Base-by-base conservation (phyloP, 2,888 invertebrate species). In the Luffia ferchaultella region DNA sequence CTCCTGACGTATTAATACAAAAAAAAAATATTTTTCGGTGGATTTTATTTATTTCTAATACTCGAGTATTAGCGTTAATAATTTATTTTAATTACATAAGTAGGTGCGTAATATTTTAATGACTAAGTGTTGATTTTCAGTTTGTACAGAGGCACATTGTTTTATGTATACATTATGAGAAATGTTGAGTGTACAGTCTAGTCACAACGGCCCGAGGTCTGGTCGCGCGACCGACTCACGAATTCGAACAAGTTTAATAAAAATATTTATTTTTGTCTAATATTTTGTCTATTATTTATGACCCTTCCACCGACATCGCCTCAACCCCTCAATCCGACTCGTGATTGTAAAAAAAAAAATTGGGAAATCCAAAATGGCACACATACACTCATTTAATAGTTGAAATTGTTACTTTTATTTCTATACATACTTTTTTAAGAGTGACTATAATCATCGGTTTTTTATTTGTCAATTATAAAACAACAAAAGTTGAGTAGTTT, bases 101-200 rank as follows among this genome's bases (percentile, higher is more conserved):
- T 67, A 70, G 70, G 69, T 80, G 76, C n/a, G n/a, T n/a, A n/a
- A n/a, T n/a, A 79, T 75, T 58, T 62, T 71, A 74, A 76, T 71
- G 70, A 73, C 70, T 80, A 80, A 82, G 78, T 80, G 80, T 82
- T 78, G 72, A 74, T 73, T 71, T 73, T 80, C 79, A 78, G 78
- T 79, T 77, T 75, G 67, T 68, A 76, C 80, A 78, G 79, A 76
- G 73, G 76, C 69, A 59, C 62, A 73, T 72, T 72, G 75, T 68
- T 75, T 73, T 77, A 76, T 74, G 68, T 74, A 76, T 73, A 71
- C 68, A 42, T 19, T 68, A 69, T 75, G 68, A 70, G 70, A 76
- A 72, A 73, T 72, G 76, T 77, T 79, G 82, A 82, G 83, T 82
- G 83, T 83, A 77, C 76, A 70, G 70, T 82, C 83, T 83, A 83